Evolutionary conservation across 2,113 vertebrate genomes (phyloP).

Genomic region (Jaculus jaculus): DNA sequence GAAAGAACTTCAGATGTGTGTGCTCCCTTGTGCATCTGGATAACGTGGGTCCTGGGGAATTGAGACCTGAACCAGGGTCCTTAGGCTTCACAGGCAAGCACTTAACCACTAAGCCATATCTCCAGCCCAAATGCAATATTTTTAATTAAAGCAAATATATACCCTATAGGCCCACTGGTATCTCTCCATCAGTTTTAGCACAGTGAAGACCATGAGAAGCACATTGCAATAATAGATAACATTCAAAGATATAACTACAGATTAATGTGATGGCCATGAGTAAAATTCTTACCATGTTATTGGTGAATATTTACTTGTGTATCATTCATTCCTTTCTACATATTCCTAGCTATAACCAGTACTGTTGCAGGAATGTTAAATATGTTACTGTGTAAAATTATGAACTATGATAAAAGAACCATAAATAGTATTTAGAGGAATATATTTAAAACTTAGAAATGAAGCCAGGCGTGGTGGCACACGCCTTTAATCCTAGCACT

Average conservation of each 20-base stretch:
- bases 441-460: too few relatives aligned
- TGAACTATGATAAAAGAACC: not conserved
- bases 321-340: not conserved
- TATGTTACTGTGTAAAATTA: not conserved
- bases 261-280: not conserved
- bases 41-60: too few relatives aligned
- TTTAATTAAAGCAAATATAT: not conserved
- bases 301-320: not conserved
- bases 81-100: too few relatives aligned
- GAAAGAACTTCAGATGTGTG: too few relatives aligned
- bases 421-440: not conserved
- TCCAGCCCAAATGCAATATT: too few relatives aligned
- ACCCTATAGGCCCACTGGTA: not conserved
- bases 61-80: too few relatives aligned
- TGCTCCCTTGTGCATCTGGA: too few relatives aligned
- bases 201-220: not conserved
- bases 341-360: not conserved
- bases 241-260: constrained; percentile 11
- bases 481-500: too few relatives aligned
- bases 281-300: not conserved
- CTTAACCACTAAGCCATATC: too few relatives aligned
- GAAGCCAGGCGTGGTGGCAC: too few relatives aligned
- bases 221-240: not conserved
- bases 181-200: not conserved
- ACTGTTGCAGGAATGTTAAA: not conserved